A percentile compares a stretch with the other conserved stretches of the same genome.
phyloP scores from a whole-genome alignment of 1,140 invertebrate species.

The Drosophila sproati region DNA sequence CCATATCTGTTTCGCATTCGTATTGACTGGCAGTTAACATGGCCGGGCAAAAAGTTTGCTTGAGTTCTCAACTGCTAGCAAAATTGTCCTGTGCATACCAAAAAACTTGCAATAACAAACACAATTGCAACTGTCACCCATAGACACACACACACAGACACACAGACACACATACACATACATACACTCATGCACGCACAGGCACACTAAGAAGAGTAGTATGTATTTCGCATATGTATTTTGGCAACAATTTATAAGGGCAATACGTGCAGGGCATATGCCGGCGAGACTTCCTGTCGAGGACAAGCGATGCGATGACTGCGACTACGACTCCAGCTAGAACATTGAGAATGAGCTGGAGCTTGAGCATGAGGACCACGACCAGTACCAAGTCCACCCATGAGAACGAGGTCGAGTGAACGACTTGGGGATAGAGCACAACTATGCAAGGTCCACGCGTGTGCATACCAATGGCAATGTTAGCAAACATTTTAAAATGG shows the following conservation, averaged over 20 bases:
- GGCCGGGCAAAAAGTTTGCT: constrained; percentile 71
- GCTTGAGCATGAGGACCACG: not conserved
- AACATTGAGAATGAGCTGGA: not conserved
- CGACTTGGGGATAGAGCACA: constrained; percentile 34
- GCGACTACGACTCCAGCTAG: constrained; percentile 9
- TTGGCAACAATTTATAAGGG: constrained; percentile 80
- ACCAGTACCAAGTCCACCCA: not conserved
- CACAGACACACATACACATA: constrained; percentile 17
- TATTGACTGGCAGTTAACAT: constrained; percentile 81
- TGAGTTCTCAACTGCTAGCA: constrained; percentile 58
- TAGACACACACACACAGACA: constrained; percentile 48
- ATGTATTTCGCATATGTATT: constrained; percentile 49
- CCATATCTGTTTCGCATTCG: constrained; percentile 77
- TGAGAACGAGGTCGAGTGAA: not conserved
- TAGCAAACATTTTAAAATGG: constrained; percentile 73
- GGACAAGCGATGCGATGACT: constrained; percentile 51
- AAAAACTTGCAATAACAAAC: constrained; percentile 43
- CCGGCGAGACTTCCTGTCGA: constrained; percentile 75
- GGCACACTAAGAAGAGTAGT: constrained; percentile 3
- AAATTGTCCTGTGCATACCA: constrained; percentile 74
- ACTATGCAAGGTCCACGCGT: constrained; percentile 78
- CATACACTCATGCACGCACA: not conserved
- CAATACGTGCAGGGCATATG: constrained; percentile 80
- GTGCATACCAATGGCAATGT: constrained; percentile 79
- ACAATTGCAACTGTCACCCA: constrained; percentile 72